Percentiles rank a stretch among this genome's conserved stretches.
Evolutionary conservation across 2,888 invertebrate genomes (phyloP).

Genomic region (Leptinotarsa haldemani): DNA sequence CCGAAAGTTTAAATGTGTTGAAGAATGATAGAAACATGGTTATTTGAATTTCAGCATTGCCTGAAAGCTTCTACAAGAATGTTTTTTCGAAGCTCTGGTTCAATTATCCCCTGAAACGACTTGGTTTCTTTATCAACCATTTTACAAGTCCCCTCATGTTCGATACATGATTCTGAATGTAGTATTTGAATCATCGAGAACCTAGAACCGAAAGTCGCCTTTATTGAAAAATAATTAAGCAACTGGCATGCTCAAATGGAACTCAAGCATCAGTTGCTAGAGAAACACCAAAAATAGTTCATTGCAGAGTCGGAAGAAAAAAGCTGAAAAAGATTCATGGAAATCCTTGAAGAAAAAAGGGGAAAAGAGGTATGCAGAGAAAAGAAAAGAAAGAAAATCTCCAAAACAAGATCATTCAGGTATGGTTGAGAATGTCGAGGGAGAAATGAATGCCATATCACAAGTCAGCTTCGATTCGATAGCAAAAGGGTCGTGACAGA

Average conservation of each 20-base stretch:
- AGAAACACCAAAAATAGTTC: slow-evolving; percentile 45
- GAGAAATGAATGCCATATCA: slow-evolving; percentile 46
- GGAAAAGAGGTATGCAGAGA: slow-evolving; percentile 55
- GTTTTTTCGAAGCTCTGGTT: slow-evolving; percentile 70
- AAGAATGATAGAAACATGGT: slow-evolving; percentile 52
- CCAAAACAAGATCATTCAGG: slow-evolving; percentile 20
- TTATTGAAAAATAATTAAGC: slow-evolving; percentile 48
- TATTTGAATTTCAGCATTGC: slow-evolving; percentile 69
- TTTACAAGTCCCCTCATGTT: slow-evolving; percentile 72
- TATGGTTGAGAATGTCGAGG: slow-evolving; percentile 40
- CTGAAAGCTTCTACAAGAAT: slow-evolving; percentile 63
- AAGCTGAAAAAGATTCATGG: slow-evolving; percentile 51
- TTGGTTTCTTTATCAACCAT: slow-evolving; percentile 73
- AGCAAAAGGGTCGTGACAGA: slow-evolving; percentile 66
- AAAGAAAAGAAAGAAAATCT: slow-evolving; percentile 32
- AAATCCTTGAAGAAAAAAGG: slow-evolving; percentile 56
- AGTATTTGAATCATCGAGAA: slow-evolving; percentile 68
- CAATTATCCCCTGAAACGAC: slow-evolving; percentile 65
- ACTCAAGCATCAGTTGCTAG: slow-evolving; percentile 60
- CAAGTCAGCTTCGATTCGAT: slow-evolving; percentile 64
- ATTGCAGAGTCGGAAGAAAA: slow-evolving; percentile 54
- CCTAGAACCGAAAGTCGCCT: slow-evolving; percentile 49
- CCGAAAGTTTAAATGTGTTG: slow-evolving; percentile 42
- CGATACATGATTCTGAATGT: slow-evolving; percentile 73
- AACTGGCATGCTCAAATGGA: slow-evolving; percentile 60